Percentiles rank a stretch among this genome's conserved stretches.
phyloP scores from a whole-genome alignment of 2,113 vertebrate genomes.

The Rhinoderma darwinii region DNA sequence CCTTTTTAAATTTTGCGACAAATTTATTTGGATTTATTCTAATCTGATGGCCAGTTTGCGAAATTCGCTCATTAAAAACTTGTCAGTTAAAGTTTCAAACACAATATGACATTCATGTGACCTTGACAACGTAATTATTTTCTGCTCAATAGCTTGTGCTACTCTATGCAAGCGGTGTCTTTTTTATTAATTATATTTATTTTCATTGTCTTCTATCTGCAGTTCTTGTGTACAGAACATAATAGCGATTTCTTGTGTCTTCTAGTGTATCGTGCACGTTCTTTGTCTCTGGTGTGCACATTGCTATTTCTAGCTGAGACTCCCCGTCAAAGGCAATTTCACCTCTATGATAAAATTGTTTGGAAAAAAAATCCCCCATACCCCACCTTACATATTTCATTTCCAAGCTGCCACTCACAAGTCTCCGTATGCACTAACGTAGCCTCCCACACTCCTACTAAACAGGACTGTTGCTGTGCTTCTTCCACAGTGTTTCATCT shows the following conservation, averaged over 20 bases:
- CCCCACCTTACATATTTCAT: slow-evolving; percentile 41
- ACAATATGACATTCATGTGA: neutral
- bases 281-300: slow-evolving; percentile 33
- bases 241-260: slow-evolving; percentile 22
- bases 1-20: too few relatives aligned
- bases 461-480: slow-evolving; percentile 36
- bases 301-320: slow-evolving; percentile 38
- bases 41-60: too few relatives aligned
- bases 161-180: neutral
- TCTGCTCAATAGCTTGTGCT: neutral
- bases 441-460: slow-evolving; percentile 17
- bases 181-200: slow-evolving; percentile 5
- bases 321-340: slow-evolving; percentile 50
- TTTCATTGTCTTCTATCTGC: neutral
- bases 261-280: neutral
- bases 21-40: too few relatives aligned
- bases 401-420: slow-evolving; percentile 53
- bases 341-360: slow-evolving; percentile 53
- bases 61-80: too few relatives aligned
- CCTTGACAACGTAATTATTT: neutral
- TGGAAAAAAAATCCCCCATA: slow-evolving; percentile 36
- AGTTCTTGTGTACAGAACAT: neutral
- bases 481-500: slow-evolving; percentile 23
- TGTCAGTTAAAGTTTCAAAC: neutral
- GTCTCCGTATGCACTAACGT: slow-evolving; percentile 44